Conservation (phyloP, 2,113 vertebrate species). For the Elephantulus edwardii region DNA sequence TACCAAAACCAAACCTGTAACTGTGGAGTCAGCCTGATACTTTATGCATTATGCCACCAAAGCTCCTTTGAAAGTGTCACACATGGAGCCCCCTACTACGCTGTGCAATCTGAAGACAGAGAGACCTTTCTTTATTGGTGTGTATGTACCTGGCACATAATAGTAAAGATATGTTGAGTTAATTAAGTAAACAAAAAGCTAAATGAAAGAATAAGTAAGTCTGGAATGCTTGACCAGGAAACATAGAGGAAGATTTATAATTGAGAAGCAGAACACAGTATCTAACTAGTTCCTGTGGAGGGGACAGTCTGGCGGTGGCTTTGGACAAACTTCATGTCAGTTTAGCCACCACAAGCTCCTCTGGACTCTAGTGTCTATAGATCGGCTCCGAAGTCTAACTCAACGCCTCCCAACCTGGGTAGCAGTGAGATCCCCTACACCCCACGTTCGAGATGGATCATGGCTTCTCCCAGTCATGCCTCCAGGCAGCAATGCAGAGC, state of each 20-base stretch:
- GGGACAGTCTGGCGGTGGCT: background rate
- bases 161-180: background rate
- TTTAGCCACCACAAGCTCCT: background rate
- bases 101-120: background rate
- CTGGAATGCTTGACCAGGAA: background rate
- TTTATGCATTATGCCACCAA: too few relatives aligned
- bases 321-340: background rate
- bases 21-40: background rate
- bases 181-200: background rate
- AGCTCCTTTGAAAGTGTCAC: background rate
- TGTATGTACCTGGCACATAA: background rate
- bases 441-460: background rate
- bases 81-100: background rate
- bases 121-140: background rate
- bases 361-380: background rate
- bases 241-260: background rate
- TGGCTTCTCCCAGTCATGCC: background rate
- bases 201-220: background rate
- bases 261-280: background rate
- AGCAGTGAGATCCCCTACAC: background rate
- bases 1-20: too few relatives aligned
- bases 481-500: background rate
- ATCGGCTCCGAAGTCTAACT: background rate
- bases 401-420: background rate
- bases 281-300: background rate